These are phyloP conservation scores for Lamellibrachia columna DNA, from an alignment of 2,888 invertebrate genomes.

Conservation along the genomic window DNA sequence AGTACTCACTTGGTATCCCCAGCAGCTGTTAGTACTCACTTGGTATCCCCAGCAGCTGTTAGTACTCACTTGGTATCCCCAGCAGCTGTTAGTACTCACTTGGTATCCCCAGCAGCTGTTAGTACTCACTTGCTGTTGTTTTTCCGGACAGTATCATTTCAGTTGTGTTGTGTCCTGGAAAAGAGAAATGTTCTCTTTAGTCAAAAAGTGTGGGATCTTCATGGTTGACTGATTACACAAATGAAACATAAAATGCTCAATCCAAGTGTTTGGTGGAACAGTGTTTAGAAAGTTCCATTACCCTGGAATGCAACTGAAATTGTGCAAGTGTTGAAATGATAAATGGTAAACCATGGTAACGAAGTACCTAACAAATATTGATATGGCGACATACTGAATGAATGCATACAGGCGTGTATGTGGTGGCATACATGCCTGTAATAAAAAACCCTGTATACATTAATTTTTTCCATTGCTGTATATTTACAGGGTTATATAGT, in stretches of 20 bases:
- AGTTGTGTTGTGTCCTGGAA: neutral
- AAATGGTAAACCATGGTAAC: neutral
- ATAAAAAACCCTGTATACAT: too few relatives aligned
- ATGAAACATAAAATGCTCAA: too few relatives aligned
- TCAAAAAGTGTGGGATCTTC: neutral
- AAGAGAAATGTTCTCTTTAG: neutral
- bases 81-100: neutral
- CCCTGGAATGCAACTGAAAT: neutral
- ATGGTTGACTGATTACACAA: neutral
- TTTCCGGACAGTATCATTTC: neutral
- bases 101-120: neutral
- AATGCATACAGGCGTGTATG: too few relatives aligned
- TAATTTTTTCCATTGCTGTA: too few relatives aligned
- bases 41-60: neutral
- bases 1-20: neutral
- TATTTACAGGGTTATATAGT: too few relatives aligned
- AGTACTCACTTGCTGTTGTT: neutral
- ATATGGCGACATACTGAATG: neutral
- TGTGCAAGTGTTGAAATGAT: neutral
- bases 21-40: neutral
- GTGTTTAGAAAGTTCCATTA: neutral
- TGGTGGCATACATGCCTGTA: too few relatives aligned
- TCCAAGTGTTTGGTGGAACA: too few relatives aligned
- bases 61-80: neutral
- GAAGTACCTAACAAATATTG: neutral